Percentiles rank a stretch among this genome's conserved stretches.
These are phyloP conservation scores for Caenorhabditis zanzibari DNA, from an alignment of 2,888 invertebrate genomes.

Conservation along the genomic window DNA sequence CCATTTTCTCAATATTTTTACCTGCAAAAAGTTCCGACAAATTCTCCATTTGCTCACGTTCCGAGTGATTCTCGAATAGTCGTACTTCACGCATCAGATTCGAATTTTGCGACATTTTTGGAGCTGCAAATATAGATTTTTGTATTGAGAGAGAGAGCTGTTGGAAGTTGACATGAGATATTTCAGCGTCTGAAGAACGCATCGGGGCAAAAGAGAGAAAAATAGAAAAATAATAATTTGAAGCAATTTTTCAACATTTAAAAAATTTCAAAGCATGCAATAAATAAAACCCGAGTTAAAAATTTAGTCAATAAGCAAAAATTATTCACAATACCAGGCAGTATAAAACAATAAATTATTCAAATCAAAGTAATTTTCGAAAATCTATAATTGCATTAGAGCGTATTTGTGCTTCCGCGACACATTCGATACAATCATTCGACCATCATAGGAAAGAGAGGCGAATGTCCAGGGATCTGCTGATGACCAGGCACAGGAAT, in stretches of 20 bases:
- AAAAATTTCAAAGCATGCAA: neutral
- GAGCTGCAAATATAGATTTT: no score
- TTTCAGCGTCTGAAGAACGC: neutral
- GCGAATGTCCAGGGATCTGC: constrained; percentile 99
- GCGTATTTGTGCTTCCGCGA: constrained; percentile 76
- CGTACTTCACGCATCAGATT: constrained; percentile 78
- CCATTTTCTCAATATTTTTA: no score
- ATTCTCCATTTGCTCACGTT: constrained; percentile 82
- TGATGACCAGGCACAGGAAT: constrained; percentile 95
- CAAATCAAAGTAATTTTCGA: constrained; percentile 28
- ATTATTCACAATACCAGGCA: no score
- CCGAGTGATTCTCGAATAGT: constrained; percentile 79
- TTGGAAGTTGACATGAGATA: no score
- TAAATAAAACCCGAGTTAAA: neutral
- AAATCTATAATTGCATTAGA: constrained; percentile 70
- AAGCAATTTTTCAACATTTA: neutral
- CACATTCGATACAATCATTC: constrained; percentile 86
- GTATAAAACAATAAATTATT: neutral
- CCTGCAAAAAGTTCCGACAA: constrained; percentile 78
- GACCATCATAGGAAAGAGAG: constrained; percentile 97
- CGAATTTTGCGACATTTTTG: constrained; percentile 39
- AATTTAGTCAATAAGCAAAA: no score
- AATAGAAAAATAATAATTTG: constrained; percentile 3
- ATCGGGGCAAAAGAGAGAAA: neutral
- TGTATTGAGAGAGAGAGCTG: neutral